Evolutionary conservation across 1,140 invertebrate species (phyloP).

Genomic region (Zophobas atratus): DNA sequence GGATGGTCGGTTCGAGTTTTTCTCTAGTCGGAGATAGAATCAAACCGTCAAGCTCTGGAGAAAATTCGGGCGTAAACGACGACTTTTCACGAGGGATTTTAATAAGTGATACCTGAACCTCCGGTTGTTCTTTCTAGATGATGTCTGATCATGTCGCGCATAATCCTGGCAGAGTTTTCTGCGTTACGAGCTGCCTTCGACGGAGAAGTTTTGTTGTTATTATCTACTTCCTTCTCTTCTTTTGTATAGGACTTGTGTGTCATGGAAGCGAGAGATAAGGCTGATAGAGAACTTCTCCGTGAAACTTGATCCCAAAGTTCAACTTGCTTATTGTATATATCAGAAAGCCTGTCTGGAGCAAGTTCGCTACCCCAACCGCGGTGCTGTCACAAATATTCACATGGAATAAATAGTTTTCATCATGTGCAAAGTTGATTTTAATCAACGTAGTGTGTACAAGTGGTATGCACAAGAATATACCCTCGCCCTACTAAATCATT

Average conservation of each 20-base stretch:
- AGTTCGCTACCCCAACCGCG: conserved; percentile 92
- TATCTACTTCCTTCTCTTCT: conserved; percentile 90
- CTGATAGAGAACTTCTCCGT: conserved; percentile 87
- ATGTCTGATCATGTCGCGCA: conserved; percentile 76
- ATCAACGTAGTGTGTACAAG: conserved; percentile 8
- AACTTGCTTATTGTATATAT: conserved; percentile 85
- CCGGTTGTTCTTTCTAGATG: conserved; percentile 81
- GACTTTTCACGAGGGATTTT: conserved; percentile 18
- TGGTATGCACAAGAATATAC: neutral
- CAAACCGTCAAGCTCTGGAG: conserved; percentile 64
- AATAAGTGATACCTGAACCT: conserved; percentile 69
- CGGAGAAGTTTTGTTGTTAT: conserved; percentile 83
- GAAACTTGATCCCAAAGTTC: conserved; percentile 93
- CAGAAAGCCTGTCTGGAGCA: conserved; percentile 82
- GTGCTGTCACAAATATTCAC: conserved; percentile 74
- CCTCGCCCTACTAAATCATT: conserved; percentile 22
- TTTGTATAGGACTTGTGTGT: conserved; percentile 86
- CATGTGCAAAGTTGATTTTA: conserved; percentile 21
- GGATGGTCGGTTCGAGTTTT: conserved; percentile 79
- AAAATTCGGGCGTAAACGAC: conserved; percentile 42
- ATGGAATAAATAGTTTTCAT: conserved; percentile 19
- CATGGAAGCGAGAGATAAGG: conserved; percentile 89
- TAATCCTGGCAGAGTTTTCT: conserved; percentile 69
- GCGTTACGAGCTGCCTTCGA: conserved; percentile 73
- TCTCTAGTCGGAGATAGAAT: conserved; percentile 80